Conservation (phyloP, 2,113 vertebrate genomes). For the Boulengerochromis microlepis region DNA sequence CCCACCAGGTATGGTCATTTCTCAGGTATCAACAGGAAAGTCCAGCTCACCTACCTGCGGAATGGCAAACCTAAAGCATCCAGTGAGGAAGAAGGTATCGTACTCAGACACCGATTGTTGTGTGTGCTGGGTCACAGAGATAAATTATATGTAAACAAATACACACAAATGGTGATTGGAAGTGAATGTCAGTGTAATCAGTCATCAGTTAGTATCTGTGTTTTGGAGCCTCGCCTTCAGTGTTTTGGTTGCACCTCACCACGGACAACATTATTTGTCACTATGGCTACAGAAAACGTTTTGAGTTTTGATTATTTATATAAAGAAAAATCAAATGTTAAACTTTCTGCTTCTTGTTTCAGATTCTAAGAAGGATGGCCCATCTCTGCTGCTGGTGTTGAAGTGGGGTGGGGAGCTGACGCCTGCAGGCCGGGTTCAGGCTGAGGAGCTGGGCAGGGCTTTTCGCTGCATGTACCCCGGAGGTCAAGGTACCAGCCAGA, state of each 20-base stretch:
- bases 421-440: constrained; percentile 89
- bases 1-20: constrained; percentile 94
- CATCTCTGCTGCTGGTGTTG: constrained; percentile 86
- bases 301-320: neutral
- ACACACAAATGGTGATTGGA: neutral
- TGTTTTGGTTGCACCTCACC: neutral
- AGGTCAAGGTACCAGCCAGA: constrained; percentile 82
- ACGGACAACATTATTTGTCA: neutral
- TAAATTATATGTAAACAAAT: neutral
- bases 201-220: neutral
- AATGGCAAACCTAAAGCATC: constrained; percentile 86
- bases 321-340: neutral
- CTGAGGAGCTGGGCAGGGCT: constrained; percentile 91
- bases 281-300: neutral
- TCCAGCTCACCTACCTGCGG: constrained; percentile 91
- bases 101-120: neutral
- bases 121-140: neutral
- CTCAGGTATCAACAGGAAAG: constrained; percentile 97
- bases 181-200: neutral
- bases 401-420: constrained; percentile 98
- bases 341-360: neutral
- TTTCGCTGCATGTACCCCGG: constrained; percentile 99
- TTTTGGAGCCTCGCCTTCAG: neutral
- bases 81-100: constrained; percentile 91
- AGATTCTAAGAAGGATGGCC: constrained; percentile 78